Evolutionary conservation across 1,140 invertebrate species (phyloP), one percentile per base, ranked within the genome.

Genomic region (Bombus pyrosoma): DNA sequence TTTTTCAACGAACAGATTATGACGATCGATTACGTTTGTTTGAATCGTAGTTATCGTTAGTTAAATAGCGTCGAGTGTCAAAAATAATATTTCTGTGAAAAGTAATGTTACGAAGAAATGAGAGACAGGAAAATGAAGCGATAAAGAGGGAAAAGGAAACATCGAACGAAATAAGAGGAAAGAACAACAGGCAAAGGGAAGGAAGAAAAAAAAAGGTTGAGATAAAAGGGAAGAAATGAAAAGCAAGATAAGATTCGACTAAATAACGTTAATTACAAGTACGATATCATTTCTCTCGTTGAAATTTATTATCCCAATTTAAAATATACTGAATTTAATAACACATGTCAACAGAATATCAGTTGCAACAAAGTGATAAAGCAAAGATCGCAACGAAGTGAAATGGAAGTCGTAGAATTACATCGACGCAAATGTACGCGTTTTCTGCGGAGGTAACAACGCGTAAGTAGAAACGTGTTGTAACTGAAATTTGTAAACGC

Each of bases 401-500:
- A n/a, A 77, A 77, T 39, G 18, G 4, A 77, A 78, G 13, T 43
- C 2, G 13, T 10, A 5, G 32, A 34, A 76, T 76, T 76, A 37
- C 25, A 13, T 59, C 12, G 22, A 18, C 1, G 43, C 43, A 22
- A 77, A 15, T 28, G 37, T 34, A 13, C n/a, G 59, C 15, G 59
- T 34, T 78, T 43, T 25, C 59, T 25, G 25, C 4, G 59, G 5
- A 8, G 3, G 34, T 15, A 78, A 78, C 59, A 66, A 78, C 25
- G n/a, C 76, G 59, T 25, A 43, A 78, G 59, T 34, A 43, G 53
- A 25, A 66, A 28, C 76, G 76, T 18, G 53, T 41, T 34, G 59
- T 43, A 78, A 78, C n/a, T 78, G 76, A 78, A 78, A 78, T 78
- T 78, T 66, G 76, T 41, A 78, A 78, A 41, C 59, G 59, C 18